Conservation (phyloP, 2,888 invertebrate species). For the Rugalucina vietnamica region DNA sequence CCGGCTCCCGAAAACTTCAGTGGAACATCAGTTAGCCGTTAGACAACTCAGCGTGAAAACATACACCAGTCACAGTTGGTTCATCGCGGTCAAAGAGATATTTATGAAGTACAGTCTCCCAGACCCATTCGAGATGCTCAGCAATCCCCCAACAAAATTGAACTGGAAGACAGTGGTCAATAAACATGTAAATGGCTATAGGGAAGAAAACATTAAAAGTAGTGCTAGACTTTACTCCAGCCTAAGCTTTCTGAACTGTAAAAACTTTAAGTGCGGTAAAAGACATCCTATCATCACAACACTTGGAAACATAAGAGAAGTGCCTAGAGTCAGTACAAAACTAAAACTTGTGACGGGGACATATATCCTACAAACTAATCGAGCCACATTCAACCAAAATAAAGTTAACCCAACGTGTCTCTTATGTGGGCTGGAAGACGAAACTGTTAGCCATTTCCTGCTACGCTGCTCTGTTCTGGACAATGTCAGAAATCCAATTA, state of each 20-base stretch:
- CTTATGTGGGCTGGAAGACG: not conserved
- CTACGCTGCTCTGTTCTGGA: not conserved
- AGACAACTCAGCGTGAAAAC: not conserved
- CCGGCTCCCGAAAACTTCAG: not conserved
- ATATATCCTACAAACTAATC: constrained; percentile 14
- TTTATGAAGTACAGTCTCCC: not conserved
- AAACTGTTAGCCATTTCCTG: constrained; percentile 9
- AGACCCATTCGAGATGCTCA: not conserved
- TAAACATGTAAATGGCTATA: not conserved
- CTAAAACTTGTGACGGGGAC: not conserved
- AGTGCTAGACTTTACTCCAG: not conserved
- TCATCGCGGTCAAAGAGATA: not conserved
- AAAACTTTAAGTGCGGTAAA: not conserved
- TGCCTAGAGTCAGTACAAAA: not conserved
- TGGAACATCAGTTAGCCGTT: not conserved
- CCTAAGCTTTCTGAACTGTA: not conserved
- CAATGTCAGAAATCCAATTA: not conserved
- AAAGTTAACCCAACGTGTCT: not conserved
- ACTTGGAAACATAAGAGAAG: not conserved
- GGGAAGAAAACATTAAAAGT: not conserved
- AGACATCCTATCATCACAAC: not conserved
- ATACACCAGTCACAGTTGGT: not conserved
- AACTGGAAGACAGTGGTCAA: not conserved
- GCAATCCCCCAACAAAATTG: not conserved
- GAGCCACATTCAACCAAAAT: constrained; percentile 10